Conservation (phyloP, 2,888 invertebrate genomes). For the Therioaphis trifolii region DNA sequence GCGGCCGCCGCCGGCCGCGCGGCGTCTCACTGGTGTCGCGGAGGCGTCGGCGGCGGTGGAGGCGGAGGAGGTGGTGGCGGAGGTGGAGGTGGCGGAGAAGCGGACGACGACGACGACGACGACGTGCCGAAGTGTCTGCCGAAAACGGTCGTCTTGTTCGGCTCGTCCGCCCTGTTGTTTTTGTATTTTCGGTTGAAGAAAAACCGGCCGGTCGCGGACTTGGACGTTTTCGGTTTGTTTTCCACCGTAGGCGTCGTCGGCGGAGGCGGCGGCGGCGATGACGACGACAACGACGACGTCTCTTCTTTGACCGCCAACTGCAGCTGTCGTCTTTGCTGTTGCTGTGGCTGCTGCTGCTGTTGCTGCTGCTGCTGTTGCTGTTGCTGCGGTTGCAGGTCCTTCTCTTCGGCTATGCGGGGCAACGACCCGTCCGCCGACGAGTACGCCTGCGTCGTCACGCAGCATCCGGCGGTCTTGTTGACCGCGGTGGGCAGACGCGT, state of each 20-base stretch:
- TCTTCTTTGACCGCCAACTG: not conserved
- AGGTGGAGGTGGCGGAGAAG: not conserved
- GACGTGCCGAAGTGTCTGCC: not conserved
- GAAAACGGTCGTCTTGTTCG: too few species aligned
- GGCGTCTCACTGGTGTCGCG: too few species aligned
- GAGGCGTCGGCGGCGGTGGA: too few species aligned
- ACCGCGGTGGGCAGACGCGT: not conserved
- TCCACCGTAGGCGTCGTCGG: not conserved
- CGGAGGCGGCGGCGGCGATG: not conserved
- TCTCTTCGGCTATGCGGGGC: slow-evolving; percentile 88
- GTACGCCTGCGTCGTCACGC: slow-evolving; percentile 66
- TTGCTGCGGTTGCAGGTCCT: slow-evolving; percentile 75
- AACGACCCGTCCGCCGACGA: slow-evolving; percentile 70
- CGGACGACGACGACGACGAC: not conserved
- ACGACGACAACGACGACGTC: not conserved
- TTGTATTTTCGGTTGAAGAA: slow-evolving; percentile 55
- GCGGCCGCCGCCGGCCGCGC: too few species aligned
- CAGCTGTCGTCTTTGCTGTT: too few species aligned
- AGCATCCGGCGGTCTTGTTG: not conserved
- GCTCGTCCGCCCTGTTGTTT: not conserved
- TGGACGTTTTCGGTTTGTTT: slow-evolving; percentile 17
- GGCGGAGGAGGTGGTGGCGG: not conserved
- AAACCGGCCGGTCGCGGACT: not conserved
- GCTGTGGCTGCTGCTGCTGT: slow-evolving; percentile 66
- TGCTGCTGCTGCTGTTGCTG: slow-evolving; percentile 71